Evolutionary conservation across 2,888 invertebrate genomes (phyloP).

Genomic region (Penaeus monodon): DNA sequence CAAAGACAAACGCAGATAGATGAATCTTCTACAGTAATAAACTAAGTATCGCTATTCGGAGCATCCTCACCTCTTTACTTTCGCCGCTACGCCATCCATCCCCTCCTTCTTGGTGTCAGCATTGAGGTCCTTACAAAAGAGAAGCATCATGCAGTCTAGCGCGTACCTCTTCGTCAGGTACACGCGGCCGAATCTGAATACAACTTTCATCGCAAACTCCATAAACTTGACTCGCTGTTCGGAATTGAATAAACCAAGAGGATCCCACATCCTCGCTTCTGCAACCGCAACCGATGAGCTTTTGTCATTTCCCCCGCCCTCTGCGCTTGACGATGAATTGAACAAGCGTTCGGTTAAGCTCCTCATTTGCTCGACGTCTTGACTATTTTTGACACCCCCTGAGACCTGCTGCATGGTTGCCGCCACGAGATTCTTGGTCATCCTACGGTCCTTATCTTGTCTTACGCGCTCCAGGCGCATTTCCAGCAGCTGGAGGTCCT

Average conservation of each 20-base stretch:
- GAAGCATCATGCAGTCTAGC: conserved; percentile 63
- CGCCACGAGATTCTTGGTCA: conserved; percentile 47
- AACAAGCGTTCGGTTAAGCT: conserved; percentile 30
- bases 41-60: too few relatives aligned
- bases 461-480: conserved; percentile 45
- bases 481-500: conserved; percentile 56
- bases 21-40: too few relatives aligned
- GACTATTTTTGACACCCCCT: not conserved
- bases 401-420: conserved; percentile 46
- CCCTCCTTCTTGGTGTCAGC: conserved; percentile 46
- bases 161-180: conserved; percentile 62
- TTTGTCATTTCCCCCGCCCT: not conserved
- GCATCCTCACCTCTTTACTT: conserved; percentile 58
- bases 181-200: conserved; percentile 62
- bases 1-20: too few relatives aligned
- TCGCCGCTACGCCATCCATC: conserved; percentile 60
- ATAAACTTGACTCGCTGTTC: conserved; percentile 50
- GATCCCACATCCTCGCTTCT: conserved; percentile 54
- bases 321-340: conserved; percentile 18
- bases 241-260: conserved; percentile 50
- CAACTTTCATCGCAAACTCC: conserved; percentile 58
- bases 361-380: conserved; percentile 8
- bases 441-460: conserved; percentile 48
- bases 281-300: conserved; percentile 6
- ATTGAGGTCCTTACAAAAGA: conserved; percentile 64